Conservation (phyloP, 1,140 invertebrate genomes). For the Maconellicoccus hirsutus region DNA sequence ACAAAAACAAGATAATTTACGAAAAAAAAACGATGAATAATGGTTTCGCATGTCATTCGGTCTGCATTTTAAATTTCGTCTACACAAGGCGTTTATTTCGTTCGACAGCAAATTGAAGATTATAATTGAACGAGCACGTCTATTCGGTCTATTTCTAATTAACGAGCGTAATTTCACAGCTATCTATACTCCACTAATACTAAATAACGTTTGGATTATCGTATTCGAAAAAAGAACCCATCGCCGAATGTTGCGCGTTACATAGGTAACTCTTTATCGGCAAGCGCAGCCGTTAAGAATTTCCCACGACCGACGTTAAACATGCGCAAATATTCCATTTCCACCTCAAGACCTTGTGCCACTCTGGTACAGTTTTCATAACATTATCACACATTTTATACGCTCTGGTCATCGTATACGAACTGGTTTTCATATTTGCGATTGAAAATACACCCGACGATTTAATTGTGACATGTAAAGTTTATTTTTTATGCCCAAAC, state of each 20-base stretch:
- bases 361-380: constrained; percentile 19
- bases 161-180: too few species aligned
- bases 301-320: neutral
- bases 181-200: too few species aligned
- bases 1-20: neutral
- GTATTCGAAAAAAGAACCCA: neutral
- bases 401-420: neutral
- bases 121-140: neutral
- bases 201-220: too few species aligned
- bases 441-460: neutral
- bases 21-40: neutral
- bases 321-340: constrained; percentile 10
- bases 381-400: constrained; percentile 16
- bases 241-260: neutral
- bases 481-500: neutral
- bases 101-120: too few species aligned
- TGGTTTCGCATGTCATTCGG: constrained; percentile 8
- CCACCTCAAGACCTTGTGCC: constrained; percentile 16
- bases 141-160: neutral
- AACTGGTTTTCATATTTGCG: constrained; percentile 10
- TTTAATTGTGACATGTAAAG: neutral
- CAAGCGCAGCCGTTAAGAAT: neutral
- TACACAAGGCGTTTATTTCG: too few species aligned
- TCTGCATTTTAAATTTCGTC: neutral
- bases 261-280: neutral